Evolutionary conservation across 2,888 invertebrate species (phyloP).

Genomic region (Xestia ashworthii): DNA sequence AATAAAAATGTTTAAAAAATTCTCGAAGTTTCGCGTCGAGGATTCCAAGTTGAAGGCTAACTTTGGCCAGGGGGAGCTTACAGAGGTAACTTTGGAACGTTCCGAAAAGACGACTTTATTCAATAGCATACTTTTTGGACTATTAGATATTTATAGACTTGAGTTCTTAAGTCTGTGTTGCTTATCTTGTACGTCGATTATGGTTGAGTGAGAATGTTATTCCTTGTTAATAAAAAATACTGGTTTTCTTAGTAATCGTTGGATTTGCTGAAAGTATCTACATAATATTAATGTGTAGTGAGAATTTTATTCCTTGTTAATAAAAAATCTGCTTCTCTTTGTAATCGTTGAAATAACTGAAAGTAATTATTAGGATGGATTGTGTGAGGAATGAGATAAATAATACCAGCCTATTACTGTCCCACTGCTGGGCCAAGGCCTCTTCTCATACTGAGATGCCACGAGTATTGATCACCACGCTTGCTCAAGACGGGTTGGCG

Average conservation of each 20-base stretch:
- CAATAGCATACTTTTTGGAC: conserved; percentile 76
- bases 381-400: too few relatives aligned
- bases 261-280: too few relatives aligned
- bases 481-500: too few relatives aligned
- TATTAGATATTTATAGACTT: conserved; percentile 68
- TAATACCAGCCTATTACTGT: too few relatives aligned
- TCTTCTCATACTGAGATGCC: too few relatives aligned
- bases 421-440: too few relatives aligned
- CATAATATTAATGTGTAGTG: too few relatives aligned
- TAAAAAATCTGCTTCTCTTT: too few relatives aligned
- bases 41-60: conserved; percentile 76
- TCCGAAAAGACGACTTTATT: conserved; percentile 78
- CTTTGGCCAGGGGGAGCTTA: conserved; percentile 78
- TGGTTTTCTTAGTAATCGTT: too few relatives aligned
- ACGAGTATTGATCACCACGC: too few relatives aligned
- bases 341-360: too few relatives aligned
- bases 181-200: neutral
- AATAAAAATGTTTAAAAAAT: conserved; percentile 82
- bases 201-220: neutral
- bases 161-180: neutral
- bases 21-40: conserved; percentile 76
- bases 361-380: too few relatives aligned
- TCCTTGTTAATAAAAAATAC: neutral
- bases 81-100: conserved; percentile 74
- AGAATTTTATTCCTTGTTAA: neutral